A percentile compares a stretch with the other conserved stretches of the same genome.
phyloP scores from a whole-genome alignment of 1,140 invertebrate genomes.

The Copidosoma floridanum region DNA sequence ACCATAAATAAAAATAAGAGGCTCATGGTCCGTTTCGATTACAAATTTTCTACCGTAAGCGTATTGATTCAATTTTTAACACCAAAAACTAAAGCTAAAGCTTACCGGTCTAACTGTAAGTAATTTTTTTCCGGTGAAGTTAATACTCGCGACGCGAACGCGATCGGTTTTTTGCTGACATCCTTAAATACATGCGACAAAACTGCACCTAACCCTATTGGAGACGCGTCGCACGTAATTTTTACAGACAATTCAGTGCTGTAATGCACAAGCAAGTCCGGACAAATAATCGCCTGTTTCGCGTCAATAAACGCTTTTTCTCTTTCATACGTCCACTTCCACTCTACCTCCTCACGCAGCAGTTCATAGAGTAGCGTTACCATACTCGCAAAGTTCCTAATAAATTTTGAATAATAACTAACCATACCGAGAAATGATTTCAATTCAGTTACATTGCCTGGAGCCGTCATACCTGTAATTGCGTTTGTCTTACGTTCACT shows the following conservation, averaged over 20 bases:
- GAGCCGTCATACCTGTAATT: too few species aligned
- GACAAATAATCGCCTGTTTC: not conserved
- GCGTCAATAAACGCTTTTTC: not conserved
- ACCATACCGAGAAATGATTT: too few species aligned
- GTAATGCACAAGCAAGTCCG: too few species aligned
- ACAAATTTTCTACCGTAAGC: not conserved
- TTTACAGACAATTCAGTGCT: not conserved
- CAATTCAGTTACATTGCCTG: too few species aligned
- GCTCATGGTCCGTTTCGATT: not conserved
- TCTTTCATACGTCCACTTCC: too few species aligned
- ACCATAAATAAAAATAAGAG: not conserved
- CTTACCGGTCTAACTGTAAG: not conserved
- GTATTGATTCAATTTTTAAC: too few species aligned
- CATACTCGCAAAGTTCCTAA: too few species aligned
- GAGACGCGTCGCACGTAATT: not conserved
- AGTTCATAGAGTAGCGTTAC: too few species aligned
- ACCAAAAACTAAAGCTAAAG: too few species aligned
- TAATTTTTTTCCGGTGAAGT: not conserved
- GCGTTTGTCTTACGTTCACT: too few species aligned
- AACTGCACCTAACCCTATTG: not conserved
- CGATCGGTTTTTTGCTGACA: not conserved
- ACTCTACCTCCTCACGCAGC: too few species aligned
- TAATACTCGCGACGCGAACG: not conserved
- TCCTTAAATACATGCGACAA: not conserved
- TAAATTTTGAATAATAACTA: too few species aligned